phyloP scores from a whole-genome alignment of 2,797 vertebrate species.

The Artibeus lituratus region DNA sequence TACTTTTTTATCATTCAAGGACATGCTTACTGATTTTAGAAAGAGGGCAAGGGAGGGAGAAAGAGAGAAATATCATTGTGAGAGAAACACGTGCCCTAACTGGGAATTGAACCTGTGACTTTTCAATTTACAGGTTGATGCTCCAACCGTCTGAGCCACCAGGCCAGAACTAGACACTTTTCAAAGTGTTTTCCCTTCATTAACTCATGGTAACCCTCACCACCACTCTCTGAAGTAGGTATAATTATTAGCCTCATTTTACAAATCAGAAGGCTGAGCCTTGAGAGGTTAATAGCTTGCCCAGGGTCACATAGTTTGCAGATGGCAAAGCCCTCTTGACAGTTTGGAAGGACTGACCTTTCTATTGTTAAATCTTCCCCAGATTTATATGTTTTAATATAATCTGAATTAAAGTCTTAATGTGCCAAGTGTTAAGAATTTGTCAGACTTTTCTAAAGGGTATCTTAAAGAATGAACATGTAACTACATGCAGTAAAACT shows the following conservation, averaged over 20 bases:
- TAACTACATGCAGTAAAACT: not conserved
- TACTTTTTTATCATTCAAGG: not conserved
- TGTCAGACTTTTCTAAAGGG: not conserved
- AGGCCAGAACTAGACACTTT: not conserved
- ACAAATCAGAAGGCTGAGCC: not conserved
- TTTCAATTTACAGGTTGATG: not conserved
- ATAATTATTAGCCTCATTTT: not conserved
- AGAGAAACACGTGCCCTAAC: not conserved
- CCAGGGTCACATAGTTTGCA: not conserved
- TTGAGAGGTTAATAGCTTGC: not conserved
- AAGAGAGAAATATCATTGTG: not conserved
- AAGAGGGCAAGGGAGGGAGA: not conserved
- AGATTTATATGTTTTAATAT: slow-evolving; percentile 25
- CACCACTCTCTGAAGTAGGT: not conserved
- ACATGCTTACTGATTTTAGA: not conserved
- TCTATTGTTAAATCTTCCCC: not conserved
- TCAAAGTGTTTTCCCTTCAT: not conserved
- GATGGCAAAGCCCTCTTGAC: not conserved
- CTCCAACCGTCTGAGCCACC: not conserved
- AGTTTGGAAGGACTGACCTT: not conserved
- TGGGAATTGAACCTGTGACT: not conserved
- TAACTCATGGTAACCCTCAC: not conserved
- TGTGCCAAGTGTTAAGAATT: not conserved
- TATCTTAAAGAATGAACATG: not conserved
- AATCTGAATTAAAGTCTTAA: not conserved